Percentiles rank a stretch among this genome's conserved stretches.
Conservation (phyloP, 2,888 invertebrate species). For the Thysanoteuthis rhombus region DNA sequence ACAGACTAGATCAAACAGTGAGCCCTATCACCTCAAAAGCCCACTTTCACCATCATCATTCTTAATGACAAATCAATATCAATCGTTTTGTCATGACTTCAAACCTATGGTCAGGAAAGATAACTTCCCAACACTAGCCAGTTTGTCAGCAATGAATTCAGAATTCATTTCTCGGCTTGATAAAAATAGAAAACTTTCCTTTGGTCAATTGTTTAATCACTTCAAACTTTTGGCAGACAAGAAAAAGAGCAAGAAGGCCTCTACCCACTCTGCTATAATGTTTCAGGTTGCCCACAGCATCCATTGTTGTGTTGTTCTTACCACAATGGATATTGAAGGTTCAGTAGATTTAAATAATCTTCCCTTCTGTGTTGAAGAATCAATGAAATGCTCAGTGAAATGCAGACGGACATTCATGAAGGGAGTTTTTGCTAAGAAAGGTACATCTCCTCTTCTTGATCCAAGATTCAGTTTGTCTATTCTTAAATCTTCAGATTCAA, state of each 20-base stretch:
- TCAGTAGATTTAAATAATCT: constrained; percentile 21
- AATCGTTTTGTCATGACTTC: neutral
- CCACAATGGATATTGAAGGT: neutral
- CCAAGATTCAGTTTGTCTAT: neutral
- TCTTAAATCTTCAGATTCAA: neutral
- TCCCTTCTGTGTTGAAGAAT: neutral
- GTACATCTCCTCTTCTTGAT: neutral
- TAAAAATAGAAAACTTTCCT: constrained; percentile 12
- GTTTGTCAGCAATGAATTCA: neutral
- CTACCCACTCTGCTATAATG: neutral
- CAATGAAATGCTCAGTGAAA: constrained; percentile 14
- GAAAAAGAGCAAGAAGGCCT: neutral
- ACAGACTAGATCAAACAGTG: neutral
- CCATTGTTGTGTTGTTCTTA: constrained; percentile 18
- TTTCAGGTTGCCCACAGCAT: constrained; percentile 23
- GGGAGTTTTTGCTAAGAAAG: neutral
- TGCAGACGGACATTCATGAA: constrained; percentile 18
- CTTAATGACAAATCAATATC: neutral
- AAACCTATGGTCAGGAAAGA: neutral
- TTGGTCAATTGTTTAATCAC: neutral
- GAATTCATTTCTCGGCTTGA: neutral
- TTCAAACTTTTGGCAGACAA: neutral
- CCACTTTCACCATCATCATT: neutral
- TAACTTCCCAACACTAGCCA: neutral
- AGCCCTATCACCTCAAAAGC: neutral